Conservation (phyloP, 2,113 vertebrate species). For the Lipophrys pholis region DNA sequence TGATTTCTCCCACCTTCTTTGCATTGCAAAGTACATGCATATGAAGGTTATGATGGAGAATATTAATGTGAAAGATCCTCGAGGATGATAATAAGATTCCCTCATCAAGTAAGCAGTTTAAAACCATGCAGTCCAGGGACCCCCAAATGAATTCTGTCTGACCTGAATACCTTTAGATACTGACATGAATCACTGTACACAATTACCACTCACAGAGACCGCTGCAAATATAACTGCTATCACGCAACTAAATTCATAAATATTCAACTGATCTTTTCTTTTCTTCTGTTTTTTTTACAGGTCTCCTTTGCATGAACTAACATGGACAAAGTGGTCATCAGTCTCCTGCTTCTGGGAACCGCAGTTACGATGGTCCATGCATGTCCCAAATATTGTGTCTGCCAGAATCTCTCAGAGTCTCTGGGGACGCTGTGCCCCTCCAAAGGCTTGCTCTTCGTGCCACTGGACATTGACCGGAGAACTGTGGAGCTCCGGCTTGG, state of each 20-base stretch:
- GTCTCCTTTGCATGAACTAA: slow-evolving; percentile 86
- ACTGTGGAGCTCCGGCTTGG: slow-evolving; percentile 97
- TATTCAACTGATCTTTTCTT: slow-evolving; percentile 32
- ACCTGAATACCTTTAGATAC: neutral
- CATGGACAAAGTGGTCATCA: slow-evolving; percentile 96
- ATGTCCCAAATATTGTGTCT: slow-evolving; percentile 98
- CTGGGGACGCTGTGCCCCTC: slow-evolving; percentile 96
- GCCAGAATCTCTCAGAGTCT: slow-evolving; percentile 99
- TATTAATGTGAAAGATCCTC: slow-evolving; percentile 34
- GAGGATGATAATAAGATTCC: slow-evolving; percentile 30
- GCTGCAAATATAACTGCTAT: neutral
- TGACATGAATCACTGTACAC: neutral
- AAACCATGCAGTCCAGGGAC: slow-evolving; percentile 1
- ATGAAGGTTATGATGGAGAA: slow-evolving; percentile 28
- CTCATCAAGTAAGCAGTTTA: slow-evolving; percentile 37
- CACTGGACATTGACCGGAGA: slow-evolving; percentile 92
- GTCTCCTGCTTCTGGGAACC: slow-evolving; percentile 95
- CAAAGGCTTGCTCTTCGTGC: slow-evolving; percentile 97
- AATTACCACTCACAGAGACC: neutral
- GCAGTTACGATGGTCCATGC: slow-evolving; percentile 87
- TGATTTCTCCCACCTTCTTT: slow-evolving; percentile 53
- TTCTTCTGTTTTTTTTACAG: slow-evolving; percentile 74
- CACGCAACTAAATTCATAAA: neutral
- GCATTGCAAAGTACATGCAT: slow-evolving; percentile 48
- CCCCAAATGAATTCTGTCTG: slow-evolving; percentile 5